These are phyloP conservation scores for Bergia sp. DNA, from an alignment of 92 coral and sea anemone genomes.

Conservation along the genomic window DNA sequence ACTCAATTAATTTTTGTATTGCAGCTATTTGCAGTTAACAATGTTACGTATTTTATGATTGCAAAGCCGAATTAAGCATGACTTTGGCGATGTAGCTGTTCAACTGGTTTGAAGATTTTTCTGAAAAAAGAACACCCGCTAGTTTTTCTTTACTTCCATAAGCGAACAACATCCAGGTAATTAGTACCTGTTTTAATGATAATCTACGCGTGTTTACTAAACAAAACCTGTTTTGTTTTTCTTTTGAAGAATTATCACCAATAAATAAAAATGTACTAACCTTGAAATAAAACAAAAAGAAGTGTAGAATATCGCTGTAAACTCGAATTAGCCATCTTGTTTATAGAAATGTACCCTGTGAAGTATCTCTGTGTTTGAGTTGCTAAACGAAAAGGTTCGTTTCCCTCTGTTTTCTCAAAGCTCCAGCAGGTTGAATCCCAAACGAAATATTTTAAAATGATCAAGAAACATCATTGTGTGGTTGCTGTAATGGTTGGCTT, in stretches of 20 bases:
- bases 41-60: background rate
- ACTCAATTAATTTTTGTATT: background rate
- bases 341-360: background rate
- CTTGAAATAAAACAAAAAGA: conserved; percentile 17
- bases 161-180: too few relatives aligned
- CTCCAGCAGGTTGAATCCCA: background rate
- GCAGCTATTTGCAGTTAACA: too few relatives aligned
- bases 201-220: background rate
- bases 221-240: background rate
- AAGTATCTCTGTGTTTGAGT: too few relatives aligned
- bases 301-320: background rate
- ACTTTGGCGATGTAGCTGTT: background rate
- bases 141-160: background rate
- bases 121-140: background rate
- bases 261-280: background rate
- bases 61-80: background rate
- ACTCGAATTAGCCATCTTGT: background rate
- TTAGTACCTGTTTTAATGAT: background rate
- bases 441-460: background rate
- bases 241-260: background rate
- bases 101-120: background rate
- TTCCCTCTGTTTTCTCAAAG: too few relatives aligned
- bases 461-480: too few relatives aligned
- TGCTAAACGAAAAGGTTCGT: background rate
- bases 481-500: background rate